Evolutionary conservation across 1,140 invertebrate genomes (phyloP).

Genomic region (Drosophila murphyi): DNA sequence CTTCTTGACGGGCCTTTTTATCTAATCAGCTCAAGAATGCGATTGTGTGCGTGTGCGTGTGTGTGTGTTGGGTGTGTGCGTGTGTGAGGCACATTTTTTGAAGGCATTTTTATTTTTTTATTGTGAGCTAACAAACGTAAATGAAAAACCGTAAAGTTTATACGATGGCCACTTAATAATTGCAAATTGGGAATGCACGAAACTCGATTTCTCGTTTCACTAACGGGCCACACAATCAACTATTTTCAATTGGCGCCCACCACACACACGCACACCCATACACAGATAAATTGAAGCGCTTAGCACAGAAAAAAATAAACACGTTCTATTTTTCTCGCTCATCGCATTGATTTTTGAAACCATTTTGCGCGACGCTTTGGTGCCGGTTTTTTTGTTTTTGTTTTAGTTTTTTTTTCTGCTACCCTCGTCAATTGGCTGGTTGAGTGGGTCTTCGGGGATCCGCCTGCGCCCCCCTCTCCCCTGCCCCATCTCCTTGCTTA

Average conservation of each 20-base stretch:
- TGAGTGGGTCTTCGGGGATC: slow-evolving; percentile 13
- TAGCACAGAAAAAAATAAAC: slow-evolving; percentile 74
- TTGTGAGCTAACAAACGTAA: slow-evolving; percentile 54
- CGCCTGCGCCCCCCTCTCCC: too few species aligned
- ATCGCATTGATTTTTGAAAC: slow-evolving; percentile 82
- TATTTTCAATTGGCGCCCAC: slow-evolving; percentile 58
- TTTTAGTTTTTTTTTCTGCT: slow-evolving; percentile 25
- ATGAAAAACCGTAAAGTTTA: slow-evolving; percentile 55
- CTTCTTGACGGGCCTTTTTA: slow-evolving; percentile 20
- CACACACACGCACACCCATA: slow-evolving; percentile 21
- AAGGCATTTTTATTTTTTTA: slow-evolving; percentile 59
- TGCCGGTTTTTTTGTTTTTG: slow-evolving; percentile 44
- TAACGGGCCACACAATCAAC: slow-evolving; percentile 61
- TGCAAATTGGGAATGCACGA: slow-evolving; percentile 72
- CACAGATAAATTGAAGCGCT: slow-evolving; percentile 66
- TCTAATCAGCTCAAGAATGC: slow-evolving; percentile 43
- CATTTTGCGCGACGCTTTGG: slow-evolving; percentile 68
- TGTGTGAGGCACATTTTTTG: slow-evolving; percentile 55
- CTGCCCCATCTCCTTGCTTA: not conserved
- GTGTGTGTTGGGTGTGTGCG: slow-evolving; percentile 15
- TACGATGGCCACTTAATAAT: slow-evolving; percentile 72
- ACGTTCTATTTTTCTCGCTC: slow-evolving; percentile 74
- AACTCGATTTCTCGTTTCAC: slow-evolving; percentile 73
- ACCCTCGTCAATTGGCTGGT: slow-evolving; percentile 38
- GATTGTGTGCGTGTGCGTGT: slow-evolving; percentile 25